Conservation (phyloP, 2,113 vertebrate genomes). For the Smithornis capensis region DNA sequence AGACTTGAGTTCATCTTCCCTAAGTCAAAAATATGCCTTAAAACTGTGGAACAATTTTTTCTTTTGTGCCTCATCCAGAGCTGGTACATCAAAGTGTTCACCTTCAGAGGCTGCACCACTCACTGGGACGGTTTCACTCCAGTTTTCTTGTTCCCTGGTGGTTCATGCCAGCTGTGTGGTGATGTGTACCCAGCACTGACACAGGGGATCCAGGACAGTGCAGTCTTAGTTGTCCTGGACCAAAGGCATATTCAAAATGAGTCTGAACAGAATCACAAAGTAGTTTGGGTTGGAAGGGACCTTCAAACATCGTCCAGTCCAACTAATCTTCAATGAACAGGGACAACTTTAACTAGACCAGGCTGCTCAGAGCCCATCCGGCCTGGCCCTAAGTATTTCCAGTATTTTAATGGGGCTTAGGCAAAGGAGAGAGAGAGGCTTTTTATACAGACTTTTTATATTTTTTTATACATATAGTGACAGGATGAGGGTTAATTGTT, state of each 20-base stretch:
- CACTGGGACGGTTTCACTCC: not conserved
- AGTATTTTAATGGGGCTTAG: not conserved
- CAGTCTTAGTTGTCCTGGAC: not conserved
- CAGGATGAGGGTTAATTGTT: not conserved
- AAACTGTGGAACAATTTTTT: not conserved
- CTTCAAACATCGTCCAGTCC: not conserved
- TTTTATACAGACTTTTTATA: not conserved
- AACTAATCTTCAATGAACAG: not conserved
- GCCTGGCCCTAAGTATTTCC: not conserved
- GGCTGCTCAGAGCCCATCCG: not conserved
- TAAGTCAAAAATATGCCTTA: not conserved
- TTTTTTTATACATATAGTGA: not conserved
- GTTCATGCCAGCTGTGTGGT: no score
- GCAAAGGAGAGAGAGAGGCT: not conserved
- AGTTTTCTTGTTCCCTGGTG: not conserved
- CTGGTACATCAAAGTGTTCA: not conserved
- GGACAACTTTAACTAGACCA: not conserved
- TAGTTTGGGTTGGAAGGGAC: not conserved
- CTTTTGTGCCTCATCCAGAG: not conserved
- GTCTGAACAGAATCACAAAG: not conserved
- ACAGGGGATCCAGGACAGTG: rapidly evolving
- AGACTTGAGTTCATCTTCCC: not conserved
- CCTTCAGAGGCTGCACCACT: not conserved
- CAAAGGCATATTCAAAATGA: not conserved
- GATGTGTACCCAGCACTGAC: not conserved